Conservation (phyloP, 2,888 invertebrate species). For the Drosophila colorata region DNA sequence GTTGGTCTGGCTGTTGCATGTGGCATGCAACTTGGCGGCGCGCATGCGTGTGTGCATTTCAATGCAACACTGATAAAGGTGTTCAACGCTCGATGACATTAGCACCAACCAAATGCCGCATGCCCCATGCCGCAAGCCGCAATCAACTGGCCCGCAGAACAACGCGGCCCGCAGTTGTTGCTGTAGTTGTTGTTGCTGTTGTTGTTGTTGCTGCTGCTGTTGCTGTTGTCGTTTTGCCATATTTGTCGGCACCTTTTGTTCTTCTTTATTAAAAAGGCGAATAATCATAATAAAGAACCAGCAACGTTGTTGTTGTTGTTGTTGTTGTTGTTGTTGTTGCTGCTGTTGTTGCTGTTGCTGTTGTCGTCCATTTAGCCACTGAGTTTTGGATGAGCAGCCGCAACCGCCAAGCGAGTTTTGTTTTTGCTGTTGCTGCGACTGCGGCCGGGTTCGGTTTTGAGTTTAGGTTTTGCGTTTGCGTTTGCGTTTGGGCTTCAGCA, state of each 20-base stretch:
- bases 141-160: constrained; percentile 50
- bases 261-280: constrained; percentile 81
- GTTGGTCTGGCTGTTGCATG: constrained; percentile 53
- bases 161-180: constrained; percentile 35
- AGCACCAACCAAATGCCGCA: constrained; percentile 79
- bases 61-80: constrained; percentile 82
- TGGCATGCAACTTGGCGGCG: constrained; percentile 59
- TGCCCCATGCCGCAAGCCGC: constrained; percentile 45
- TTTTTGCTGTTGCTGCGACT: constrained; percentile 33
- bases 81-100: constrained; percentile 82
- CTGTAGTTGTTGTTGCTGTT: neutral
- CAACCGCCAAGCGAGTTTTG: constrained; percentile 66
- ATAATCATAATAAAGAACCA: constrained; percentile 81
- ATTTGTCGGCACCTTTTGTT: constrained; percentile 81
- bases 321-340: constrained; percentile 64
- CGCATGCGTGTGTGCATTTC: constrained; percentile 80
- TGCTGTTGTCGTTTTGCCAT: constrained; percentile 74
- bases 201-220: constrained; percentile 35
- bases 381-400: constrained; percentile 82
- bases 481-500: constrained; percentile 59
- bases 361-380: constrained; percentile 81
- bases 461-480: constrained; percentile 26
- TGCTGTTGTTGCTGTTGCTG: constrained; percentile 55
- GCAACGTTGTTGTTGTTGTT: constrained; percentile 53
- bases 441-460: constrained; percentile 9